These are phyloP conservation scores for Tethea ocularis DNA, from an alignment of 2,888 invertebrate genomes.

Conservation along the genomic window DNA sequence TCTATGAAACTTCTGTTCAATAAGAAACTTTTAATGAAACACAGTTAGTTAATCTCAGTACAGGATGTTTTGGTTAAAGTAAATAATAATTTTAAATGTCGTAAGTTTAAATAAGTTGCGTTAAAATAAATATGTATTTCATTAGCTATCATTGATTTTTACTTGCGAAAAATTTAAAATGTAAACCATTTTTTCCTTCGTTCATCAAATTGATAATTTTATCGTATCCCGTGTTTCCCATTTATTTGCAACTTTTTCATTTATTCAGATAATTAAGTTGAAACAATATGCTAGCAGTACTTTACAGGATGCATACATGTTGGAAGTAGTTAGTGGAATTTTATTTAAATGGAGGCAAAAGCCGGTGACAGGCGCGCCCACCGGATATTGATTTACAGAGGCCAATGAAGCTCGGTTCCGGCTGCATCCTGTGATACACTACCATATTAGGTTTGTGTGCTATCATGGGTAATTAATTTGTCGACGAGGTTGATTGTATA, in stretches of 20 bases:
- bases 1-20: slow-evolving; percentile 64
- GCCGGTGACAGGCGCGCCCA: slow-evolving; percentile 56
- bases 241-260: too few species aligned
- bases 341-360: slow-evolving; percentile 41
- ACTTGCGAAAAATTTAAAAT: too few species aligned
- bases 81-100: slow-evolving; percentile 18
- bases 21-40: slow-evolving; percentile 80
- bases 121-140: too few species aligned
- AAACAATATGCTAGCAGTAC: not conserved
- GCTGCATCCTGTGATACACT: slow-evolving; percentile 42
- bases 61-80: slow-evolving; percentile 41
- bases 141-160: too few species aligned
- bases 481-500: slow-evolving; percentile 35
- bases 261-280: too few species aligned
- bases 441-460: slow-evolving; percentile 4
- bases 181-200: too few species aligned
- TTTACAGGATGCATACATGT: slow-evolving; percentile 28
- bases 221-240: too few species aligned
- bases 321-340: slow-evolving; percentile 49
- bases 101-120: not conserved
- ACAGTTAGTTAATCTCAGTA: slow-evolving; percentile 57
- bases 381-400: slow-evolving; percentile 80
- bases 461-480: slow-evolving; percentile 50
- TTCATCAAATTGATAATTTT: too few species aligned
- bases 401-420: slow-evolving; percentile 65